Percentiles rank a stretch among this genome's conserved stretches.
Evolutionary conservation across 2,113 vertebrate species (phyloP).

Genomic region (Mixornis gularis): DNA sequence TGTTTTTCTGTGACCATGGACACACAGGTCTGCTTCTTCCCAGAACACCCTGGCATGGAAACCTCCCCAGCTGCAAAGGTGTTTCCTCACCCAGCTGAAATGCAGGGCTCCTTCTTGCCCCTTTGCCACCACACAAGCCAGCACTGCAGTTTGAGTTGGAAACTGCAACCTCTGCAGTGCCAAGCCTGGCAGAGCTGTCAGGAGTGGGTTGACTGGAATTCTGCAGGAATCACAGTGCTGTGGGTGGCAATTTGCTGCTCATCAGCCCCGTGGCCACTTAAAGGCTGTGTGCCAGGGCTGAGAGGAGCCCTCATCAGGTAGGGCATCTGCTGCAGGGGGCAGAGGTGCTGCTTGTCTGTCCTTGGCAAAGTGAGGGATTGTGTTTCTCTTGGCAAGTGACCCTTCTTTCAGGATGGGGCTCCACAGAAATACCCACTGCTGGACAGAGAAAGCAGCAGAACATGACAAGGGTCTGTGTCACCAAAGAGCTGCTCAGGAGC

Average conservation of each 20-base stretch:
- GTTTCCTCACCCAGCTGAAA: not conserved
- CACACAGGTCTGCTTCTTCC: not conserved
- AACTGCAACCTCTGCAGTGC: not conserved
- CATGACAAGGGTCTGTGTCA: not conserved
- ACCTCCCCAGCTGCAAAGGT: not conserved
- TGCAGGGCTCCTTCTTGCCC: not conserved
- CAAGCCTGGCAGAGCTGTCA: not conserved
- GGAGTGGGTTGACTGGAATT: not conserved
- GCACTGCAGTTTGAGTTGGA: fast-evolving
- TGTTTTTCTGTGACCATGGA: not conserved
- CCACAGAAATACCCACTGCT: not conserved
- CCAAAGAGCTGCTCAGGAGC: not conserved
- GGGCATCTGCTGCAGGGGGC: not conserved
- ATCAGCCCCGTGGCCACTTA: fast-evolving
- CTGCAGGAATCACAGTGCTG: not conserved
- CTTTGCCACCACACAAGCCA: not conserved
- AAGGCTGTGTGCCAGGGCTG: not conserved
- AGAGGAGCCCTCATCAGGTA: not conserved
- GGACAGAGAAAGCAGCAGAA: not conserved
- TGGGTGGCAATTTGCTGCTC: not conserved
- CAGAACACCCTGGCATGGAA: not conserved
- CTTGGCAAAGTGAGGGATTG: not conserved
- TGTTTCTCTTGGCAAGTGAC: not conserved
- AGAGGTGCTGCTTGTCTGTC: not conserved
- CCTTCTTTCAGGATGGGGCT: not conserved